phyloP scores from a whole-genome alignment of 2,113 vertebrate genomes.

The Sciurus niger region DNA sequence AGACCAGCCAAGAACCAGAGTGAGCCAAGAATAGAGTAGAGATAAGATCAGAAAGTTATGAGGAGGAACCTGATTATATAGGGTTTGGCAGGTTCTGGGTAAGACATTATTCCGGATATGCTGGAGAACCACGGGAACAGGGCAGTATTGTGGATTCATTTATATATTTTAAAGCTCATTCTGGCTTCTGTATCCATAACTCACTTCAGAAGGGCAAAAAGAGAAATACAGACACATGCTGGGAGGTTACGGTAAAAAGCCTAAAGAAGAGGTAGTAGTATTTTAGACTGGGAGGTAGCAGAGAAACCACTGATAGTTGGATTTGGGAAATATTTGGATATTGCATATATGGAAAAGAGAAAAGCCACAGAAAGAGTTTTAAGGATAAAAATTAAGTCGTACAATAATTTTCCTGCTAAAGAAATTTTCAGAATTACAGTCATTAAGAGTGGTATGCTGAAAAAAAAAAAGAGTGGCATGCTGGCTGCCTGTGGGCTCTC shows the following conservation, averaged over 20 bases:
- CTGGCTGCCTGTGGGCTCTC: background rate
- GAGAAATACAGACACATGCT: background rate
- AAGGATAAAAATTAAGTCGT: constrained; percentile 14
- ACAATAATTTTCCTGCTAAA: background rate
- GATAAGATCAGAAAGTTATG: background rate
- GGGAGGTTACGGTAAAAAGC: background rate
- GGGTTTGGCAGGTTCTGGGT: background rate
- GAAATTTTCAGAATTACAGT: background rate
- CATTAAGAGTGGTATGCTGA: background rate
- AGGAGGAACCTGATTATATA: background rate
- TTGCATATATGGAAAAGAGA: background rate
- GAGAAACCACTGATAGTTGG: background rate
- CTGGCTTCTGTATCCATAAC: background rate
- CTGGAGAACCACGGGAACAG: background rate
- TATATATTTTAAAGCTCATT: background rate
- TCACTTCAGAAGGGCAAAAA: background rate
- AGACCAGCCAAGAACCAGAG: background rate
- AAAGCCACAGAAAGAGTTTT: background rate
- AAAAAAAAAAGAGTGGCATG: background rate
- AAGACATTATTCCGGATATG: background rate
- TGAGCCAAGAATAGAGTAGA: background rate
- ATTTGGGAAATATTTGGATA: background rate
- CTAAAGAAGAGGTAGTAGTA: background rate
- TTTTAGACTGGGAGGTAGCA: background rate
- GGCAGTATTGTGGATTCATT: background rate